Evolutionary conservation across 2,888 invertebrate species (phyloP).

Genomic region (Syritta pipiens): DNA sequence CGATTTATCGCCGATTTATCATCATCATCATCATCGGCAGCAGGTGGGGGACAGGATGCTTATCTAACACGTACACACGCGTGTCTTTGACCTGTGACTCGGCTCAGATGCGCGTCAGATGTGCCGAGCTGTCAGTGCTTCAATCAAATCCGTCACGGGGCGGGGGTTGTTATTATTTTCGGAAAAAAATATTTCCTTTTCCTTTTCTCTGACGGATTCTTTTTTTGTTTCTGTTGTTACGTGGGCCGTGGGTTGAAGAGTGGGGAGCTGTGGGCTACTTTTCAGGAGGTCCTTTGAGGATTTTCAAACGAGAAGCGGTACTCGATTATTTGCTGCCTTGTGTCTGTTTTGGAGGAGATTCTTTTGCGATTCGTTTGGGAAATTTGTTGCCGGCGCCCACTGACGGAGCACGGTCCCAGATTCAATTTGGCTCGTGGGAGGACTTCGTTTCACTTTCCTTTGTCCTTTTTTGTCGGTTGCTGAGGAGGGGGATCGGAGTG

Average conservation of each 20-base stretch:
- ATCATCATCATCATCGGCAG: slow-evolving; percentile 14
- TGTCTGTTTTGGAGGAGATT: background rate
- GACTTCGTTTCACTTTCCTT: background rate
- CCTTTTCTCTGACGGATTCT: too few species aligned
- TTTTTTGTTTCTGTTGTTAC: background rate
- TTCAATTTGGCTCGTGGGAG: background rate
- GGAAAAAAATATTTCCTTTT: too few species aligned
- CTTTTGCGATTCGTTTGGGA: background rate
- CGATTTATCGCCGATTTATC: slow-evolving; percentile 33
- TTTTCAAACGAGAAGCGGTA: background rate
- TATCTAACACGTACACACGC: slow-evolving; percentile 7
- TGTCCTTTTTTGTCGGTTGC: too few species aligned
- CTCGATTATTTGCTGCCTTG: background rate
- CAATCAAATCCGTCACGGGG: background rate
- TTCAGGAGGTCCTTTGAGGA: slow-evolving; percentile 8
- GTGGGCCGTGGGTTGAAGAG: slow-evolving; percentile 1
- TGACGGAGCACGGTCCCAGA: background rate
- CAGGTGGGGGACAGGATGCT: too few species aligned
- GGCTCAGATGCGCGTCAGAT: slow-evolving; percentile 31
- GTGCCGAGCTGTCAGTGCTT: background rate
- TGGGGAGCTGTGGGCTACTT: background rate
- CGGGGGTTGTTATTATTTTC: background rate
- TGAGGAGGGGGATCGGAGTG: too few species aligned
- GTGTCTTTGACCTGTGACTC: slow-evolving; percentile 31
- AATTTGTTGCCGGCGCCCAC: slow-evolving; percentile 12